phyloP scores from a whole-genome alignment of 2,113 vertebrate species.

The Cathartes aura region DNA sequence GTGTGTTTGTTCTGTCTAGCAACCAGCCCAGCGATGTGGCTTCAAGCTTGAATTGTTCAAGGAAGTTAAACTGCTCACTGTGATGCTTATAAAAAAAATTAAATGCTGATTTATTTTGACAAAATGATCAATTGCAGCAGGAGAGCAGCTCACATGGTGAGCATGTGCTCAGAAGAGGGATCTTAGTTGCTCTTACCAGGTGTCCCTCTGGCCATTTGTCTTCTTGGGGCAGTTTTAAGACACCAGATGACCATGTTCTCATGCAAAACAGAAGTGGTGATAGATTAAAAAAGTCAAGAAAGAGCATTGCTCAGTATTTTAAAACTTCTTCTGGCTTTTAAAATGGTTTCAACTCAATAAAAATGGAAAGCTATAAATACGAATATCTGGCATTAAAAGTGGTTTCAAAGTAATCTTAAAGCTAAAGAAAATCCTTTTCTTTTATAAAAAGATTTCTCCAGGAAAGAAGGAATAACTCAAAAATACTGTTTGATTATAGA shows the following conservation, averaged over 20 bases:
- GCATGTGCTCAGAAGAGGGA: background rate
- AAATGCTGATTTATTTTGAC: background rate
- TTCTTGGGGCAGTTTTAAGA: background rate
- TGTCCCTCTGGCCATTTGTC: background rate
- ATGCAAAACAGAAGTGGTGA: background rate
- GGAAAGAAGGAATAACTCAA: background rate
- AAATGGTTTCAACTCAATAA: background rate
- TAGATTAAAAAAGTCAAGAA: background rate
- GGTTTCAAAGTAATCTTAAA: background rate
- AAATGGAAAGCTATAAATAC: background rate
- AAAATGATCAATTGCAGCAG: background rate
- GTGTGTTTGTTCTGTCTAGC: background rate
- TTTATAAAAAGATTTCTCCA: background rate
- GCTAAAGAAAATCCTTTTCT: background rate
- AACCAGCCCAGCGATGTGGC: background rate
- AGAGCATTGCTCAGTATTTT: background rate
- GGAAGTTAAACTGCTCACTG: background rate
- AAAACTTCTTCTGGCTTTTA: background rate
- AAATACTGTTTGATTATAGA: background rate
- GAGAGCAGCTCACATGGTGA: background rate
- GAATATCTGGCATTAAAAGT: background rate
- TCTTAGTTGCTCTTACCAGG: background rate
- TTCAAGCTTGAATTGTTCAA: background rate
- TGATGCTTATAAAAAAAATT: background rate
- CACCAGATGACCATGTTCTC: background rate